These are phyloP conservation scores for Andrena trimmerana DNA, from an alignment of 2,888 invertebrate genomes.

Conservation along the genomic window DNA sequence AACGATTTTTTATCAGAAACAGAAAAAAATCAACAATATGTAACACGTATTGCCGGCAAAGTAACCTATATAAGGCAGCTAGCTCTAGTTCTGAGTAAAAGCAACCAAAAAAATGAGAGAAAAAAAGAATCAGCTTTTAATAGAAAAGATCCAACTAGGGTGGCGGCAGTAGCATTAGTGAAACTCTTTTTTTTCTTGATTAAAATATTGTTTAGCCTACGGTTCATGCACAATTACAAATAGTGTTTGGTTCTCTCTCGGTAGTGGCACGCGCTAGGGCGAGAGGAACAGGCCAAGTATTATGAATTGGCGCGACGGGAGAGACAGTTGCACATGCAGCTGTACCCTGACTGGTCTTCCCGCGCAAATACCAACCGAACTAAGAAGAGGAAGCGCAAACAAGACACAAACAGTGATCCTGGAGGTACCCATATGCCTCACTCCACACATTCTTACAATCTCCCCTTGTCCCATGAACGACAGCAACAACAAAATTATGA, in stretches of 20 bases:
- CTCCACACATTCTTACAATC: constrained; percentile 83
- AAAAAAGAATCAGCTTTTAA: constrained; percentile 25
- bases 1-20: constrained; percentile 33
- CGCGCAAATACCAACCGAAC: constrained; percentile 99
- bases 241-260: constrained; percentile 85
- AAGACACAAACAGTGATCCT: constrained; percentile 95
- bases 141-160: constrained; percentile 73
- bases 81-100: constrained; percentile 43
- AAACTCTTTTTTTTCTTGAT: constrained; percentile 75
- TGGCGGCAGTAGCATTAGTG: constrained; percentile 84
- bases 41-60: not conserved
- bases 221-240: constrained; percentile 76
- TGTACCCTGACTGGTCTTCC: constrained; percentile 99
- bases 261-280: constrained; percentile 99
- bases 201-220: constrained; percentile 73
- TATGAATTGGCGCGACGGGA: constrained; percentile 99
- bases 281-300: constrained; percentile 99
- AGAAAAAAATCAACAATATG: constrained; percentile 23
- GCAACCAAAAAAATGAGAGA: constrained; percentile 29
- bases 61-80: constrained; percentile 19
- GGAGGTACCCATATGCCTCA: constrained; percentile 92
- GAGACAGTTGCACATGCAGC: constrained; percentile 99
- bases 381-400: constrained; percentile 99
- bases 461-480: constrained; percentile 66
- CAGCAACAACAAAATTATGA: constrained; percentile 44